Evolutionary conservation across 2,888 invertebrate genomes (phyloP), one percentile per base, ranked within the genome.

Genomic region (Hyposoter didymator): DNA sequence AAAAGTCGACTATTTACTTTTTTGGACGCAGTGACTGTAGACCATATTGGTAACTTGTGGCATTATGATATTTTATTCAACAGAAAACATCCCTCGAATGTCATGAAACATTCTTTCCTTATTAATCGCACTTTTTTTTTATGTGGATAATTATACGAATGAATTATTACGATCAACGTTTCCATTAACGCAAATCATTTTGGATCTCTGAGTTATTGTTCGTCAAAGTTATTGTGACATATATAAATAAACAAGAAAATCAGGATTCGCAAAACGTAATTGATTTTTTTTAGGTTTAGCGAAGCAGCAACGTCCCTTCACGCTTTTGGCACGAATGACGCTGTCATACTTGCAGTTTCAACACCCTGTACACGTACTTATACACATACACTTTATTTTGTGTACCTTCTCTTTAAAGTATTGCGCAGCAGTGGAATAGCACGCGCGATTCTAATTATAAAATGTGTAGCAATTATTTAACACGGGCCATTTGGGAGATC

Each of bases 391-490:
- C 35, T 66, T 64, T 76, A 67, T 32, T 39, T n/a, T 43, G 32
- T 52, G 49, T 28, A n/a, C 19, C 17, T 17, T 35, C 76, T 75
- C 72, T 84, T 82, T 78, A 80, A 79, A 78, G 80, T 73, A 81
- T 82, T 78, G 78, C 78, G 78, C 83, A 39, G 39, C 81, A 83
- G 81, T 70, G 79, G 52, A 72, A 70, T 66, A 82, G 85, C 84
- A 82, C 87, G 79, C 88, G 84, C 83, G 85, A 86, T 87, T 87
- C 84, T 88, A 89, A 89, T 89, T 89, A 88, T 88, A 88, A 88
- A 88, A 88, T 87, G 86, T 88, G 86, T 85, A 84, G 86, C 86
- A 84, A 87, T 88, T 88, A 87, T 88, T 87, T 85, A 87, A 88
- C 87, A 62, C 84, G 83, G 74, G 84, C 83, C 84, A 85, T 85